Evolutionary conservation across 2,113 vertebrate genomes (phyloP).

Genomic region (Strix aluco): DNA sequence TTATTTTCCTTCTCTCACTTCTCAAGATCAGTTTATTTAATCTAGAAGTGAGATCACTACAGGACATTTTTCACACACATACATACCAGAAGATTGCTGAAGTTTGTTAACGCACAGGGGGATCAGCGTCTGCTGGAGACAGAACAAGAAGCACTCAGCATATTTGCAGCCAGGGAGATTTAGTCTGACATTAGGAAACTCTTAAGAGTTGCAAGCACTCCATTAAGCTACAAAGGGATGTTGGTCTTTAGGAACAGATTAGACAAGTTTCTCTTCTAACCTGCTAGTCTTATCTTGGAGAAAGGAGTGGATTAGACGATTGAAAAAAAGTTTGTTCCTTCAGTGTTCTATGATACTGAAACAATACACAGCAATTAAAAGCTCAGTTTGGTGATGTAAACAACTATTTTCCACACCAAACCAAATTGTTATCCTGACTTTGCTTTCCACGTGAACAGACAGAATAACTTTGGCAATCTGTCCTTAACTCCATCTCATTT

Average conservation of each 20-base stretch:
- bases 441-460: neutral
- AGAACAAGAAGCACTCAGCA: neutral
- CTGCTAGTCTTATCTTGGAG: neutral
- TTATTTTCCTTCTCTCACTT: neutral
- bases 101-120: neutral
- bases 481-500: neutral
- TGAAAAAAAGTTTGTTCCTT: neutral
- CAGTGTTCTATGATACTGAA: neutral
- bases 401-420: neutral
- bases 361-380: neutral
- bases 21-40: neutral
- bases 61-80: neutral
- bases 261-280: neutral
- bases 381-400: accelerated
- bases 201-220: neutral
- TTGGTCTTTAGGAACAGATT: neutral
- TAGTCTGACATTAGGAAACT: neutral
- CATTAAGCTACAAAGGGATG: neutral
- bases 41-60: neutral
- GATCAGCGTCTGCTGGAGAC: neutral
- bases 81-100: neutral
- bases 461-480: neutral
- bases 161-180: neutral
- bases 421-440: neutral
- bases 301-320: neutral